These are phyloP conservation scores for Tapera naevia DNA, from an alignment of 2,797 vertebrate species.

Conservation along the genomic window DNA sequence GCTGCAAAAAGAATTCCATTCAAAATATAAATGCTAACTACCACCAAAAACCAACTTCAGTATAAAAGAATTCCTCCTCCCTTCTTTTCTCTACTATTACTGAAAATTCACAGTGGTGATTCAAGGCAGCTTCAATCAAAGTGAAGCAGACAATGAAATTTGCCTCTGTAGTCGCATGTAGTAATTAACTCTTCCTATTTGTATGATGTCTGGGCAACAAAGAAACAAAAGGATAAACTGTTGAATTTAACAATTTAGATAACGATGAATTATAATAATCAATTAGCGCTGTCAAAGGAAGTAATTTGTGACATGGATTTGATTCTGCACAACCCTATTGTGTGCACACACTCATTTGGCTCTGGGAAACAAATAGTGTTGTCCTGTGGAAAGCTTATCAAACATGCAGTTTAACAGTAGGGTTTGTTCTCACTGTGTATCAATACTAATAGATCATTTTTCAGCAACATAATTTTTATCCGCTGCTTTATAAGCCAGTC, in stretches of 20 bases:
- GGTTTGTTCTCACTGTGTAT: slow-evolving; percentile 41
- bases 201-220: slow-evolving; percentile 29
- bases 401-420: not conserved
- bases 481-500: slow-evolving; percentile 38
- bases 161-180: not conserved
- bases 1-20: not conserved
- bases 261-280: slow-evolving; percentile 60
- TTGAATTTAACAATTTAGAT: slow-evolving; percentile 59
- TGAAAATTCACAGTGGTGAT: not conserved
- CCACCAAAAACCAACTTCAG: not conserved
- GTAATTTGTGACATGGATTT: slow-evolving; percentile 23
- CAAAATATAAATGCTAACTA: slow-evolving; percentile 35
- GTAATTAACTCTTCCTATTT: slow-evolving; percentile 70
- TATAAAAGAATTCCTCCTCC: not conserved
- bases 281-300: slow-evolving; percentile 44
- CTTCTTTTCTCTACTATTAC: not conserved
- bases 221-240: slow-evolving; percentile 49
- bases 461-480: slow-evolving; percentile 60
- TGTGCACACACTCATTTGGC: not conserved
- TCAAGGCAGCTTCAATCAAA: slow-evolving; percentile 19
- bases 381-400: slow-evolving; percentile 40
- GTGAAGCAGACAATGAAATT: slow-evolving; percentile 26
- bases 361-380: slow-evolving; percentile 28
- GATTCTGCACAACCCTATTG: slow-evolving; percentile 13
- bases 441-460: slow-evolving; percentile 56